A percentile compares a stretch with the other conserved stretches of the same genome.
Conservation (phyloP, 2,113 vertebrate species). For the Conger conger region DNA sequence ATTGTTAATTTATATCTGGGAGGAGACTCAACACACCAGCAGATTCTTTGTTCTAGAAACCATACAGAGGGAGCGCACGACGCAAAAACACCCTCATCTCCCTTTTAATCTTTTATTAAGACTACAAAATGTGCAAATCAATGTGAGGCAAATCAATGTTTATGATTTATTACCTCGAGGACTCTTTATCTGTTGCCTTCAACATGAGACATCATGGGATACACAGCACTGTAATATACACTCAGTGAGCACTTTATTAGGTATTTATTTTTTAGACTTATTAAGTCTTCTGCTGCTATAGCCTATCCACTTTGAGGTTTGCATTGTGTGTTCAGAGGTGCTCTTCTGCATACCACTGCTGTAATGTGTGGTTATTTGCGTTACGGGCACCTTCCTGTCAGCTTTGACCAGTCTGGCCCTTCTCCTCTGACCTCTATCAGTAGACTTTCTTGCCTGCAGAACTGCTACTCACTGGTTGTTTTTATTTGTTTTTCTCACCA, state of each 20-base stretch:
- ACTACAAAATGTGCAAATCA: slow-evolving; percentile 58
- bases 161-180: slow-evolving; percentile 47
- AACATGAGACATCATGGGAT: slow-evolving; percentile 18
- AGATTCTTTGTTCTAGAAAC: slow-evolving; percentile 60
- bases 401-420: too few species aligned
- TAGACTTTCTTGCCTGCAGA: too few species aligned
- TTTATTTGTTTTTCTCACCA: too few species aligned
- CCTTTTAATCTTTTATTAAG: slow-evolving; percentile 58
- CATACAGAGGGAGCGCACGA: slow-evolving; percentile 35
- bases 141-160: slow-evolving; percentile 46
- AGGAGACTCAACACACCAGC: slow-evolving; percentile 67
- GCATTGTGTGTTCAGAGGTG: too few species aligned
- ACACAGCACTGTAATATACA: slow-evolving; percentile 17
- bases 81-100: slow-evolving; percentile 32
- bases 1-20: slow-evolving; percentile 73
- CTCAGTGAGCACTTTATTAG: slow-evolving; percentile 12
- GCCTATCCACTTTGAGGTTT: too few species aligned
- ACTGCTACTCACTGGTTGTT: too few species aligned
- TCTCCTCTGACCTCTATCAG: too few species aligned
- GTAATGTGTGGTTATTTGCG: too few species aligned
- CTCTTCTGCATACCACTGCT: too few species aligned
- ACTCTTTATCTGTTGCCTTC: slow-evolving; percentile 31
- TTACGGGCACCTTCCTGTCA: too few species aligned
- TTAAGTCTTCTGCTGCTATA: too few species aligned
- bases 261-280: too few species aligned